These are phyloP conservation scores for Enchytraeus crypticus DNA, from an alignment of 2,888 invertebrate genomes.

Conservation along the genomic window DNA sequence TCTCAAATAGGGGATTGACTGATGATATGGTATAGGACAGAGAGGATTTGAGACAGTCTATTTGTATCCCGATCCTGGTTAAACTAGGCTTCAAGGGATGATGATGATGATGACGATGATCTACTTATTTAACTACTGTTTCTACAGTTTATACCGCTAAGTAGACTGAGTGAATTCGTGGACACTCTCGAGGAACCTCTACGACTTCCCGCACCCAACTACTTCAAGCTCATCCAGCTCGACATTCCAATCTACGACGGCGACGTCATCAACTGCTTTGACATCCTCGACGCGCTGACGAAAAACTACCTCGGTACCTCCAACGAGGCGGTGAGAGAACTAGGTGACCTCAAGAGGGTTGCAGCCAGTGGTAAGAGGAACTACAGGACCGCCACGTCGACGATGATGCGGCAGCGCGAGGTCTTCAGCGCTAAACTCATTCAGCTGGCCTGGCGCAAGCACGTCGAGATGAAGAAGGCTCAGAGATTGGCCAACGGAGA, in stretches of 20 bases:
- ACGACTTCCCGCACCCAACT: conserved; percentile 91
- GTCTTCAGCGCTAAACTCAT: conserved; percentile 91
- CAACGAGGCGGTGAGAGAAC: conserved; percentile 54
- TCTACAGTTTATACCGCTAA: conserved; percentile 81
- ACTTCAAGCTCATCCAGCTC: conserved; percentile 96
- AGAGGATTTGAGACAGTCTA: no score
- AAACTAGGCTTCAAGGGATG: no score
- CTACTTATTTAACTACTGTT: no score
- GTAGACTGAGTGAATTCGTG: conserved; percentile 81
- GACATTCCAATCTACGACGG: conserved; percentile 95
- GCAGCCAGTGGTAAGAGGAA: conserved; percentile 63
- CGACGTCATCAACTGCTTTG: conserved; percentile 94
- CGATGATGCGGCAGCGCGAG: conserved; percentile 88
- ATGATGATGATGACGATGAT: no score
- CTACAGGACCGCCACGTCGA: conserved; percentile 87
- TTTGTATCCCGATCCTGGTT: no score
- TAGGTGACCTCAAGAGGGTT: conserved; percentile 23
- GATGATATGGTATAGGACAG: no score
- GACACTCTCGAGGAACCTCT: conserved; percentile 92
- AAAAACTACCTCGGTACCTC: conserved; percentile 97
- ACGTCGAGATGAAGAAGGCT: conserved; percentile 12
- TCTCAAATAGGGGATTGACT: no score
- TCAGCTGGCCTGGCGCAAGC: conserved; percentile 57
- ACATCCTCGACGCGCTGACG: conserved; percentile 92
- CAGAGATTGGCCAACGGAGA: no score